phyloP scores from a whole-genome alignment of 1,140 invertebrate species.

The Anthonomus grandis region DNA sequence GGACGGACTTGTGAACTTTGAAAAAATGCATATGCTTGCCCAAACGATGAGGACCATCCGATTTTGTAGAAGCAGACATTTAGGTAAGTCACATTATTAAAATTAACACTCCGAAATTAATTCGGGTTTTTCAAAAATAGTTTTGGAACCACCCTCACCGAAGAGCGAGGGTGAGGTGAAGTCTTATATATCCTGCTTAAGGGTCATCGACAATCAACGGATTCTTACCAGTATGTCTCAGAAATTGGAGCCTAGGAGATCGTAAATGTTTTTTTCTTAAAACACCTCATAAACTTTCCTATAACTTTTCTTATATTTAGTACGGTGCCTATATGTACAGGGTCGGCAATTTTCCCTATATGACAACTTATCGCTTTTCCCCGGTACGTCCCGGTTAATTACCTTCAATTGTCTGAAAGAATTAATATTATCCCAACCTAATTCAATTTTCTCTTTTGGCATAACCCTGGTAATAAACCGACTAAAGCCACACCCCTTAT shows the following conservation, averaged over 20 bases:
- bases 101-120: not conserved
- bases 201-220: constrained; percentile 76
- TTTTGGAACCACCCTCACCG: constrained; percentile 63
- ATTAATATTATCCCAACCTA: too few species aligned
- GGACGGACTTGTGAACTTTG: constrained; percentile 82
- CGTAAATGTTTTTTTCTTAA: constrained; percentile 37
- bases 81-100: constrained; percentile 54
- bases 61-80: constrained; percentile 67
- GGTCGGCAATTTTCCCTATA: too few species aligned
- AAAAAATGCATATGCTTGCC: constrained; percentile 90
- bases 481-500: too few species aligned
- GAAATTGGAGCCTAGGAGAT: constrained; percentile 61
- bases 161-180: constrained; percentile 65
- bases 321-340: too few species aligned
- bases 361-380: too few species aligned
- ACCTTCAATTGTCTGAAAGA: too few species aligned
- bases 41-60: constrained; percentile 76
- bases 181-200: constrained; percentile 64
- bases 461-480: too few species aligned
- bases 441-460: too few species aligned
- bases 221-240: constrained; percentile 70
- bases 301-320: too few species aligned
- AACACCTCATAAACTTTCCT: too few species aligned
- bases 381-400: too few species aligned
- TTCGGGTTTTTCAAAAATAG: constrained; percentile 40